Evolutionary conservation across 2,888 invertebrate genomes (phyloP).

Genomic region (Galeopsomyia nigrocyanea): DNA sequence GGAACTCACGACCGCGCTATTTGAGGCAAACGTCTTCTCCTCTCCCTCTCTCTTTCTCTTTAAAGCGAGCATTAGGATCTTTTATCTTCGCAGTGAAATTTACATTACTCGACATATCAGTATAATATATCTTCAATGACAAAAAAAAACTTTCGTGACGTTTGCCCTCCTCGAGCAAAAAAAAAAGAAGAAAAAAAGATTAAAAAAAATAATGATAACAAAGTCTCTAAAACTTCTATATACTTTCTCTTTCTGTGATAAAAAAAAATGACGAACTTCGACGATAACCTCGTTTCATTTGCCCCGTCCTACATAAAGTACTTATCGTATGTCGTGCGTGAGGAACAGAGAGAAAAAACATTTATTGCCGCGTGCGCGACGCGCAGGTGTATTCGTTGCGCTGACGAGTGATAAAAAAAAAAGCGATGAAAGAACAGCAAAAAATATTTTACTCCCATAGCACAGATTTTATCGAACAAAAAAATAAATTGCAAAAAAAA

Average conservation of each 20-base stretch:
- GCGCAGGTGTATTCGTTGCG: not conserved
- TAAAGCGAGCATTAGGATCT: too few relatives aligned
- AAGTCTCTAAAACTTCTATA: slow-evolving; percentile 39
- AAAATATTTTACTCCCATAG: too few relatives aligned
- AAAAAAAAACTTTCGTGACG: slow-evolving; percentile 12
- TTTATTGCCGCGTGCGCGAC: not conserved
- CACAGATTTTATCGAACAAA: slow-evolving; percentile 7
- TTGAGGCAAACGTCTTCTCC: too few relatives aligned
- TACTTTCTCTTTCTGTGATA: slow-evolving; percentile 48
- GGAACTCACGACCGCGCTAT: not conserved
- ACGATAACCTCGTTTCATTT: slow-evolving; percentile 40
- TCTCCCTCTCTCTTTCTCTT: too few relatives aligned
- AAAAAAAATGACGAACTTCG: slow-evolving; percentile 33
- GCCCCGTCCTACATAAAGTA: slow-evolving; percentile 26
- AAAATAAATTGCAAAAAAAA: slow-evolving; percentile 4
- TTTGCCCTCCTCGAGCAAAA: slow-evolving; percentile 16
- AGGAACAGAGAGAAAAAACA: slow-evolving; percentile 36
- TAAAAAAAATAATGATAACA: not conserved
- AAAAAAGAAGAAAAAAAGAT: slow-evolving; percentile 13
- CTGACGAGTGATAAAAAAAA: slow-evolving; percentile 2
- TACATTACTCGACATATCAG: too few relatives aligned
- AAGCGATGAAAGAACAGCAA: not conserved
- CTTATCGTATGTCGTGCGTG: slow-evolving; percentile 41
- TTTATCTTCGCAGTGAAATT: too few relatives aligned
- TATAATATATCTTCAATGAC: not conserved